A percentile compares a stretch with the other conserved stretches of the same genome.
These are phyloP conservation scores for Xiphias gladius DNA, from an alignment of 2,113 vertebrate species.

Conservation along the genomic window DNA sequence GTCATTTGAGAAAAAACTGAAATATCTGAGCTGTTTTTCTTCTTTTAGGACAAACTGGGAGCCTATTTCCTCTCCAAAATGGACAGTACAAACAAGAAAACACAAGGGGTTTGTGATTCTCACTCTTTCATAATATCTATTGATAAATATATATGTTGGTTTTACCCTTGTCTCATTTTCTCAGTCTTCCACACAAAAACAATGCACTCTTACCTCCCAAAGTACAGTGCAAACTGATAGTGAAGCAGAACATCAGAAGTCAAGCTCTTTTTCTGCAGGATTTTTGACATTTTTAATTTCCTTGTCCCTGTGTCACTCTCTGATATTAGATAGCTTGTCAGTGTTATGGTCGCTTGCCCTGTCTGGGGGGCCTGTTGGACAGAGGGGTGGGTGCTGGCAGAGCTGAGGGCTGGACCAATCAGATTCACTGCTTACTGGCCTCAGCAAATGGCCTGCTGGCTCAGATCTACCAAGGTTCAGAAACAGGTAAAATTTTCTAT, in stretches of 20 bases:
- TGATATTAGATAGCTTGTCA: constrained; percentile 88
- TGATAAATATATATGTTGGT: no score
- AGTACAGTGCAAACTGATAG: no score
- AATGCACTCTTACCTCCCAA: no score
- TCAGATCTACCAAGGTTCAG: constrained; percentile 87
- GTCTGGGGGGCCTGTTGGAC: constrained; percentile 89
- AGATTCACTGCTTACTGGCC: constrained; percentile 89
- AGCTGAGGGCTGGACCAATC: constrained; percentile 90
- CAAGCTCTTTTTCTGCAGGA: neutral
- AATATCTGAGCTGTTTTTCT: neutral
- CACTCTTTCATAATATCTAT: neutral
- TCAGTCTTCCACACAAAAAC: no score
- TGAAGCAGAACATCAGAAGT: no score
- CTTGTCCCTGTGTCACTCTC: neutral
- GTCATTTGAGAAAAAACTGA: neutral
- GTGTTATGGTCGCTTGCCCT: constrained; percentile 89
- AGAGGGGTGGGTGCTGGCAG: constrained; percentile 85
- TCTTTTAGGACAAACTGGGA: constrained; percentile 88
- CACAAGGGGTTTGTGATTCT: constrained; percentile 86
- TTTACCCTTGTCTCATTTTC: no score
- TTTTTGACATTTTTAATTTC: neutral
- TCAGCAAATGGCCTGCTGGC: constrained; percentile 86
- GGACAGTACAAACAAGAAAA: constrained; percentile 86
- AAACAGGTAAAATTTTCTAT: constrained; percentile 80
- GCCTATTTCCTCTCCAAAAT: constrained; percentile 90